These are phyloP conservation scores for Galbula dea DNA, from an alignment of 2,113 vertebrate genomes.

Conservation along the genomic window DNA sequence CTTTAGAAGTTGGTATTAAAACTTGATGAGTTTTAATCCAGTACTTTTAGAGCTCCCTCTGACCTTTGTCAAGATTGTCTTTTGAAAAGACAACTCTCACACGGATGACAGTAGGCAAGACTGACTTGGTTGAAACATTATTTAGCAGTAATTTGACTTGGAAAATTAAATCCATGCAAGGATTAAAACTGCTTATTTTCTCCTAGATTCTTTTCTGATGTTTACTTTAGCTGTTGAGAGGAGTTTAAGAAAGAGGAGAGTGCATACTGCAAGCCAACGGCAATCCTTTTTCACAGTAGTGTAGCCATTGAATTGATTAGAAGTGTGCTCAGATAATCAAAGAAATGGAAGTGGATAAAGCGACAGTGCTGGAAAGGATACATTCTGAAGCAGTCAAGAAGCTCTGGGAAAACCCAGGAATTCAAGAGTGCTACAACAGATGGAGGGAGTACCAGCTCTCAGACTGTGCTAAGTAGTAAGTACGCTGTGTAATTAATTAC, in stretches of 20 bases:
- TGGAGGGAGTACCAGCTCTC: conserved; percentile 85
- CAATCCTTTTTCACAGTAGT: not conserved
- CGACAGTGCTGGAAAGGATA: conserved; percentile 63
- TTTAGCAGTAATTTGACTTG: not conserved
- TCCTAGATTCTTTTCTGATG: not conserved
- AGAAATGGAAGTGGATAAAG: conserved; percentile 82
- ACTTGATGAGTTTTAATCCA: not conserved
- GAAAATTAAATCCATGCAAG: not conserved
- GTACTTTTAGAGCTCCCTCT: not conserved
- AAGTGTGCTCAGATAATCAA: conserved; percentile 69
- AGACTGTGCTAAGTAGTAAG: conserved; percentile 86
- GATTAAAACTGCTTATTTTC: not conserved
- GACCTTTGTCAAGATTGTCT: not conserved
- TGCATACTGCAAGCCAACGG: not conserved
- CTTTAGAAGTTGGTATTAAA: not conserved
- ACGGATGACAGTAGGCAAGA: not conserved
- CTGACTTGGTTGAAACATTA: not conserved
- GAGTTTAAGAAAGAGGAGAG: not conserved
- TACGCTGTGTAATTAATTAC: not conserved
- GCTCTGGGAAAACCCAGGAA: conserved; percentile 80
- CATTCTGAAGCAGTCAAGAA: conserved; percentile 74
- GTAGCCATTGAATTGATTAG: conserved; percentile 52
- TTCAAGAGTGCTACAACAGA: conserved; percentile 83
- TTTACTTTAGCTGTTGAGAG: not conserved
- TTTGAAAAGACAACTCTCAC: not conserved